Evolutionary conservation across 1,140 invertebrate genomes (phyloP), one percentile per base, ranked within the genome.

Genomic region (Megathymus violae): DNA sequence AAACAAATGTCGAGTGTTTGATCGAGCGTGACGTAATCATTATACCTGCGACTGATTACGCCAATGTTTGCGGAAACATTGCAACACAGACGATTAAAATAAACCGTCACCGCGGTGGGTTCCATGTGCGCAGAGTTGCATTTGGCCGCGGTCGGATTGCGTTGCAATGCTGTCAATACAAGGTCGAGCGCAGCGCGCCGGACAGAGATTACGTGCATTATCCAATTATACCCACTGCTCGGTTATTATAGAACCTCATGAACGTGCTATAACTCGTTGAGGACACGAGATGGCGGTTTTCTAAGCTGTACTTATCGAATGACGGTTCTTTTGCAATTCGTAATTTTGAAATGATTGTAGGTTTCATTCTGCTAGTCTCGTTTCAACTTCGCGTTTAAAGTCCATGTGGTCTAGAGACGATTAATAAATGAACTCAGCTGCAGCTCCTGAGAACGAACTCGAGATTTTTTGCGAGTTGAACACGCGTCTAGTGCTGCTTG

Each of bases 121-220:
- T 7, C 22, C 22, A 27, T 47, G 22, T 14, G 22, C 19, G 22
- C 22, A 27, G n/a, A 25, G 44, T 13, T 47, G 19, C 44, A 47
- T 25, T 10, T 46, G 43, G 34, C 31, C 31, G 44, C 44, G 14
- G 59, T 27, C 15, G 27, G 34, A 59, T 47, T 63, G 60, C 56
- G 58, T 63, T 48, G 66, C 36, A 56, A 60, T 36, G 62, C 56
- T 72, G 71, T 68, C 67, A 65, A 52, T 50, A 62, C 85, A 86
- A 86, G 85, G 85, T 74, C 80, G 76, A n/a, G n/a, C n/a, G n/a
- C n/a, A 59, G 46, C 14, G 25, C 27, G 52, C 67, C 67, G 65
- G 62, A 64, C 54, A 63, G 62, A 79, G 78, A 88, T 86, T 85
- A 88, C 71, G 70, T 70, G 71, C 64, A 71, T 79, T 81, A 85